Evolutionary conservation across 2,888 invertebrate genomes (phyloP), one percentile per base, ranked within the genome.

Genomic region (Psylliodes chrysocephalus): DNA sequence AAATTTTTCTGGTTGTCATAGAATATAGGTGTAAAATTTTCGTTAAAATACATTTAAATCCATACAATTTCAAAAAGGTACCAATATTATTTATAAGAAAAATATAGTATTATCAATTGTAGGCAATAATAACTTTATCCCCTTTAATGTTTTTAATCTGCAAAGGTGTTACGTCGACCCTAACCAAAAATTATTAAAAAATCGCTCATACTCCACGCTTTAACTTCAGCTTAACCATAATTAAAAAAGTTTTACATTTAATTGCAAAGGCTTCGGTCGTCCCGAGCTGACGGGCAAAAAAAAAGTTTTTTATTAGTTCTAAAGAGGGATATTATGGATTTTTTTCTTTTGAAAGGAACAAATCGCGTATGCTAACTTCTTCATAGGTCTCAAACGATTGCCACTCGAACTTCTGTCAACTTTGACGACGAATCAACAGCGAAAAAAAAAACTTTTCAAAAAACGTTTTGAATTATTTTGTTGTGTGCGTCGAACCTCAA

Each of bases 341-440:
- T 56, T 60, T 59, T 59, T 57, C 55, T 56, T 57, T 66, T 57
- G 49, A 53, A 56, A 53, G 44, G 56, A 38, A 53, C 46, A 54
- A 61, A 42, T 64, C 57, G 57, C 61, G 57, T 67, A 60, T 67
- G 64, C 57, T 59, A 64, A 64, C 64, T 62, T 64, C 59, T 51
- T 53, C 12, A 30, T 18, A 51, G 54, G 40, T 33, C 63, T 40
- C 54, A 60, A 63, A 63, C 63, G 66, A 63, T 63, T 52, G 56
- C 56, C 67, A 61, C 57, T 64, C 46, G 14, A 14, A 25, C 30
- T 44, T 19, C 40, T 56, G 56, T 56, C 35, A 56, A 55, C 46
- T 56, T 44, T 35, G 35, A 56, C 25, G 40, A 53, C 46, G 46
- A 56, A 33, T 46, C 56, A 47, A 47, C 46, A 47, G 18, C n/a